Evolutionary conservation across 2,113 vertebrate genomes (phyloP).

Genomic region (Aplodontia rufa): DNA sequence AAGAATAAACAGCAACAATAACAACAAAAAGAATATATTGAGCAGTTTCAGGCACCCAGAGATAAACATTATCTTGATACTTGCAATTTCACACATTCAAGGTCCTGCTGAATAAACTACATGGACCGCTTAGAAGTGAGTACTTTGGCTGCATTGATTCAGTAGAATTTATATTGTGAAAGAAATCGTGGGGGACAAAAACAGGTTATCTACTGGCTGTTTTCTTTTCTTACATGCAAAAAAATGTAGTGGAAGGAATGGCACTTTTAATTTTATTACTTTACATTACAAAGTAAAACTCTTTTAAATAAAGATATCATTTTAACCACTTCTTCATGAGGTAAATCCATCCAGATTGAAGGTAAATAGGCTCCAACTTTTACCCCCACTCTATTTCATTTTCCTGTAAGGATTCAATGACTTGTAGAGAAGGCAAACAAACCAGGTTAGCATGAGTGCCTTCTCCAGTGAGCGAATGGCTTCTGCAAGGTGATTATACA

Average conservation of each 20-base stretch:
- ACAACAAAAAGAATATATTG: not conserved
- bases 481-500: not conserved
- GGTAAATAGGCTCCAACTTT: not conserved
- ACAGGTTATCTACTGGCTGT: not conserved
- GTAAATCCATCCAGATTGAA: not conserved
- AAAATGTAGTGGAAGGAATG: not conserved
- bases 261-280: not conserved
- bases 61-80: not conserved
- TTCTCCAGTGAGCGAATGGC: not conserved
- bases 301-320: slow-evolving; percentile 14
- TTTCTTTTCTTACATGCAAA: not conserved
- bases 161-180: not conserved
- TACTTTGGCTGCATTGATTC: not conserved
- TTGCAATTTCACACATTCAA: not conserved
- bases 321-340: not conserved
- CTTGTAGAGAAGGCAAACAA: not conserved
- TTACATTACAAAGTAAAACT: not conserved
- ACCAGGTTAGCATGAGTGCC: not conserved
- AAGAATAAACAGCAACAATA: too few species aligned
- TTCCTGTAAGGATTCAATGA: not conserved
- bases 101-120: not conserved
- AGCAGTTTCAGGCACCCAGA: not conserved
- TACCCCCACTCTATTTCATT: not conserved
- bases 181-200: not conserved
- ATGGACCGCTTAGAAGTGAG: not conserved